A percentile compares a stretch with the other conserved stretches of the same genome.
These are phyloP conservation scores for Echeneis naucrates DNA, from an alignment of 2,797 vertebrate genomes.

Conservation along the genomic window DNA sequence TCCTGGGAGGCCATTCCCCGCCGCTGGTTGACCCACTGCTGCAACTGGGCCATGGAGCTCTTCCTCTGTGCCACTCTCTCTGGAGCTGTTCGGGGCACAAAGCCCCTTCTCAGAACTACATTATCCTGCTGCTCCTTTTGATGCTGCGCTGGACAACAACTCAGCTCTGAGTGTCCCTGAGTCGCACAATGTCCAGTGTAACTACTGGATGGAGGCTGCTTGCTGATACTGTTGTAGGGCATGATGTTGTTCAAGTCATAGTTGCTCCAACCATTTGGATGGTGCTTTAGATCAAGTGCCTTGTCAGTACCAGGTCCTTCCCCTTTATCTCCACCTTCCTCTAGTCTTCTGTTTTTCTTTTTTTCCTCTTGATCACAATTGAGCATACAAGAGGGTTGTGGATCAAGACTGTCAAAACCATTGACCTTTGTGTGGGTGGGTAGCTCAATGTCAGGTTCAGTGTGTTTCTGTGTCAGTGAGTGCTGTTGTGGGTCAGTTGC, in stretches of 20 bases:
- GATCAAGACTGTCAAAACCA: slow-evolving; percentile 71
- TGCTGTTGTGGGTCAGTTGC: slow-evolving; percentile 77
- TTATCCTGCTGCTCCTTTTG: slow-evolving; percentile 77
- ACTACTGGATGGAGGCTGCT: slow-evolving; percentile 69
- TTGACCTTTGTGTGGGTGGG: slow-evolving; percentile 79
- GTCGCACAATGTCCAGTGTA: slow-evolving; percentile 38
- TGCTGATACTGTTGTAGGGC: slow-evolving; percentile 58
- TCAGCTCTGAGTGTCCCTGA: slow-evolving; percentile 46
- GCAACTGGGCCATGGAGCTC: slow-evolving; percentile 96
- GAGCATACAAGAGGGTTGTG: slow-evolving; percentile 26
- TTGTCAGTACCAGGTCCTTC: slow-evolving; percentile 25
- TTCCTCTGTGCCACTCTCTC: slow-evolving; percentile 94
- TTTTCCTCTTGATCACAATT: slow-evolving; percentile 46
- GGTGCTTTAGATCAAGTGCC: slow-evolving; percentile 9
- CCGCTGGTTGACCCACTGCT: slow-evolving; percentile 96
- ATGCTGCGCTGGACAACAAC: slow-evolving; percentile 5
- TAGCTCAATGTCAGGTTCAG: slow-evolving; percentile 77
- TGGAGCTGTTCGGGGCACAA: slow-evolving; percentile 85
- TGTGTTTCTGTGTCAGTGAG: slow-evolving; percentile 41
- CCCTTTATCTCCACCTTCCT: slow-evolving; percentile 36
- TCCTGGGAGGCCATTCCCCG: slow-evolving; percentile 84
- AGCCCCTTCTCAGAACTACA: slow-evolving; percentile 82
- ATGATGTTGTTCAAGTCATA: slow-evolving; percentile 75
- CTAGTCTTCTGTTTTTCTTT: slow-evolving; percentile 53
- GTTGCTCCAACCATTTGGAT: slow-evolving; percentile 52